Evolutionary conservation across 1,140 invertebrate species (phyloP).

Genomic region (Neodiprion fabricii): DNA sequence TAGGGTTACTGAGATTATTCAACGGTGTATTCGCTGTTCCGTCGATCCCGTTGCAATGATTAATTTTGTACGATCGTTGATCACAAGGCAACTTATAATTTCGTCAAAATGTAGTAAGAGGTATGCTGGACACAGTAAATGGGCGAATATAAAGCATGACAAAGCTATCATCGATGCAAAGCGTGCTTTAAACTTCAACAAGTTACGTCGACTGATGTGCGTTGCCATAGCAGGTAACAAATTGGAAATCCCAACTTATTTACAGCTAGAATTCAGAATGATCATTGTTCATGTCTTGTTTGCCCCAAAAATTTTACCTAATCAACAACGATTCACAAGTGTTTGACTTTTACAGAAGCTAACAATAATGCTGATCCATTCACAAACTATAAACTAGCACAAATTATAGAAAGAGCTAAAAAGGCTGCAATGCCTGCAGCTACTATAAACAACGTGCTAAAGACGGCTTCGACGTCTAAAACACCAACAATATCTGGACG

Average conservation of each 20-base stretch:
- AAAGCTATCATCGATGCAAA: conserved; percentile 70
- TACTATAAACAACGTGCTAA: conserved; percentile 66
- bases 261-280: not conserved
- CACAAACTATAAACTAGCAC: conserved; percentile 63
- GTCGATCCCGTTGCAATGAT: not conserved
- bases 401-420: conserved; percentile 66
- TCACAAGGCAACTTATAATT: not conserved
- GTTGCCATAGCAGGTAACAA: conserved; percentile 63
- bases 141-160: conserved; percentile 74
- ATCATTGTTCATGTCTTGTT: not conserved
- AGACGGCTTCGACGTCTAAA: conserved; percentile 56
- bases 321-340: conserved; percentile 13
- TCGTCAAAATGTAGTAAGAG: conserved; percentile 37
- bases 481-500: conserved; percentile 44
- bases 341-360: conserved; percentile 52
- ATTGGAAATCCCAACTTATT: not conserved
- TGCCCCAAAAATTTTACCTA: not conserved
- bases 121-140: conserved; percentile 75
- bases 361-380: conserved; percentile 62
- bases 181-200: conserved; percentile 57
- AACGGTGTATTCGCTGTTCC: not conserved
- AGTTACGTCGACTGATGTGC: conserved; percentile 61
- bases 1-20: not conserved
- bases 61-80: not conserved
- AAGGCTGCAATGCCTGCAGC: conserved; percentile 66